These are phyloP conservation scores for Silurus asotus DNA, from an alignment of 2,113 vertebrate species.

Conservation along the genomic window DNA sequence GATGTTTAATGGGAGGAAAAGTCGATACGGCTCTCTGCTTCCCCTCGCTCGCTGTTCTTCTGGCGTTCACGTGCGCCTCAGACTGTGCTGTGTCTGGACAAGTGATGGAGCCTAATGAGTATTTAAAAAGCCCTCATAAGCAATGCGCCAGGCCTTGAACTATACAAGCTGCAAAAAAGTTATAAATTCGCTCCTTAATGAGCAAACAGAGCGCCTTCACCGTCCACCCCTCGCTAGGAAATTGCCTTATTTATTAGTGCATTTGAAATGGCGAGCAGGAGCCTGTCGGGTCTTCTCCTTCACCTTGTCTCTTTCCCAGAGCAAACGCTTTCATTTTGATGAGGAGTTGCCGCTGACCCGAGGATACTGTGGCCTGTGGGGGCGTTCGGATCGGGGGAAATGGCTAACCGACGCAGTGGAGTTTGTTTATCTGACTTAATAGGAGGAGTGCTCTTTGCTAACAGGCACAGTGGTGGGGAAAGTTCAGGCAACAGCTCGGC, in stretches of 20 bases:
- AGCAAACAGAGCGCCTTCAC: constrained; percentile 6
- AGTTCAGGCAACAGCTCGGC: background rate
- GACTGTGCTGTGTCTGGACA: background rate
- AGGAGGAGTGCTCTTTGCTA: constrained; percentile 8
- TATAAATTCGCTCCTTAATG: constrained; percentile 45
- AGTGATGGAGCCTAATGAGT: constrained; percentile 46
- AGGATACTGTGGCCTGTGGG: background rate
- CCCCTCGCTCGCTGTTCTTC: background rate
- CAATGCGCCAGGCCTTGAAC: constrained; percentile 20
- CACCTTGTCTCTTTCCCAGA: constrained; percentile 8
- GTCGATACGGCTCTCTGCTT: background rate
- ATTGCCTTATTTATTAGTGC: constrained; percentile 36
- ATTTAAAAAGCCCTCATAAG: constrained; percentile 47
- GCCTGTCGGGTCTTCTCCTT: background rate
- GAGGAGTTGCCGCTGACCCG: constrained; percentile 38
- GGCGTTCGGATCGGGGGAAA: background rate
- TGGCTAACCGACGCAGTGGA: background rate
- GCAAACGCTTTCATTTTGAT: constrained; percentile 36
- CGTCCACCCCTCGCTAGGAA: background rate
- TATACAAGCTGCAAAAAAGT: constrained; percentile 24
- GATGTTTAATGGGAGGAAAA: background rate
- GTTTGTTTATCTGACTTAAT: constrained; percentile 27
- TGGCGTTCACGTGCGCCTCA: background rate
- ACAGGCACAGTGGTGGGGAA: background rate
- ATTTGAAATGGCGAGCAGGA: constrained; percentile 2